A percentile compares a stretch with the other conserved stretches of the same genome.
Evolutionary conservation across 2,888 invertebrate species (phyloP).

Genomic region (Hedychridium roseum): DNA sequence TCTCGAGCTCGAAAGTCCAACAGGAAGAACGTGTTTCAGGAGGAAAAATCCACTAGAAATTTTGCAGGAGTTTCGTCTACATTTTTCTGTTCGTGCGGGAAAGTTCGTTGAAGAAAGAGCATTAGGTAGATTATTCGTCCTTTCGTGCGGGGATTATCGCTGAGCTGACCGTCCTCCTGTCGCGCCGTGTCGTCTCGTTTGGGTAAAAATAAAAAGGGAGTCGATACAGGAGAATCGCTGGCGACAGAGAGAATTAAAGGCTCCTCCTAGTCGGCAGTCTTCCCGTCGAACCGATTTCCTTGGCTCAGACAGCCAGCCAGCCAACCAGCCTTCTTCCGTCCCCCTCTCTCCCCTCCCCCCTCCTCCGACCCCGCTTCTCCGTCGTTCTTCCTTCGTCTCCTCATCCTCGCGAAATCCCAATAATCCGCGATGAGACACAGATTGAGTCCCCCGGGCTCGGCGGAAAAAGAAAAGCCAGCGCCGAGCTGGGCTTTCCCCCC

Average conservation of each 20-base stretch:
- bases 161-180: too few species aligned
- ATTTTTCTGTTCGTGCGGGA: too few species aligned
- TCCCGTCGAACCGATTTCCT: slow-evolving; percentile 13
- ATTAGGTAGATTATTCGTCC: too few species aligned
- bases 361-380: slow-evolving; percentile 6
- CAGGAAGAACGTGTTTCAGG: too few species aligned
- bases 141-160: too few species aligned
- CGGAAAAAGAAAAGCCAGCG: slow-evolving; percentile 28
- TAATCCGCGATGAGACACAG: slow-evolving; percentile 62
- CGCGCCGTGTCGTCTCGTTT: slow-evolving; percentile 5
- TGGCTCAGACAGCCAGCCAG: slow-evolving; percentile 13
- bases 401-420: slow-evolving; percentile 54
- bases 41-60: too few species aligned
- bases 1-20: too few species aligned
- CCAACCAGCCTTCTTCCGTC: slow-evolving; percentile 9
- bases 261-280: slow-evolving; percentile 39
- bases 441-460: slow-evolving; percentile 52
- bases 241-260: slow-evolving; percentile 32
- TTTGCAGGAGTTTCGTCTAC: too few species aligned
- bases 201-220: slow-evolving; percentile 13
- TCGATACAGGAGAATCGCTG: slow-evolving; percentile 13
- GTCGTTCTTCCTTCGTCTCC: slow-evolving; percentile 12
- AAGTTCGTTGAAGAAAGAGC: too few species aligned
- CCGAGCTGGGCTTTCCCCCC: too few species aligned
- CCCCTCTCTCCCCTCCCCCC: slow-evolving; percentile 7